A percentile compares a stretch with the other conserved stretches of the same genome.
These are phyloP conservation scores for Siderastrea radians DNA, from an alignment of 92 coral and sea anemone species.

Conservation along the genomic window DNA sequence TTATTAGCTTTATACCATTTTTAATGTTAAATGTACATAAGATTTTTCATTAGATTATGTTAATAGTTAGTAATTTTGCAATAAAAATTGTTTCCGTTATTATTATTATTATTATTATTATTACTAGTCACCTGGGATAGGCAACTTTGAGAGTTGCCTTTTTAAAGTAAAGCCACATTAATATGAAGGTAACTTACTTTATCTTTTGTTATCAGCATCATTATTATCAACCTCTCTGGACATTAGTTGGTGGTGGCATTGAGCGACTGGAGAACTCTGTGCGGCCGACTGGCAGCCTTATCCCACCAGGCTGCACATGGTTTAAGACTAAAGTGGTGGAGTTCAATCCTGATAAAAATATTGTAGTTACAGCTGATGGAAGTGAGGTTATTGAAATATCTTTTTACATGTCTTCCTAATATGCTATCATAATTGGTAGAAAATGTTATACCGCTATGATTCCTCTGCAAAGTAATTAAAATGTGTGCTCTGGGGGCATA, in stretches of 20 bases:
- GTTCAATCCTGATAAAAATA: slow-evolving; percentile 83
- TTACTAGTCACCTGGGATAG: not conserved
- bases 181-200: not conserved
- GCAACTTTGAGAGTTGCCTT: not conserved
- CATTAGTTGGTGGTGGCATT: slow-evolving; percentile 96
- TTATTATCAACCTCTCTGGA: slow-evolving; percentile 98
- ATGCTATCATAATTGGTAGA: not conserved
- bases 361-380: slow-evolving; percentile 89
- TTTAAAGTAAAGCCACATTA: too few relatives aligned
- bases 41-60: too few relatives aligned
- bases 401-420: not conserved
- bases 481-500: too few relatives aligned
- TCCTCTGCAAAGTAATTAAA: too few relatives aligned
- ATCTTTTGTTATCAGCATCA: slow-evolving; percentile 67
- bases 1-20: too few relatives aligned
- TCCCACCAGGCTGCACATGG: slow-evolving; percentile 87
- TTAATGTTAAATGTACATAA: too few relatives aligned
- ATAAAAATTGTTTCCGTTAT: too few relatives aligned
- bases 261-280: slow-evolving; percentile 78
- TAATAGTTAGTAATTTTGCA: too few relatives aligned
- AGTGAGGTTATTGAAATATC: slow-evolving; percentile 70
- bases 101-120: too few relatives aligned
- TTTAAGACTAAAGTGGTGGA: slow-evolving; percentile 75
- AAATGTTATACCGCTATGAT: too few relatives aligned
- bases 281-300: slow-evolving; percentile 76